phyloP scores from a whole-genome alignment of 1,140 invertebrate genomes.

The Heliconius nattereri region DNA sequence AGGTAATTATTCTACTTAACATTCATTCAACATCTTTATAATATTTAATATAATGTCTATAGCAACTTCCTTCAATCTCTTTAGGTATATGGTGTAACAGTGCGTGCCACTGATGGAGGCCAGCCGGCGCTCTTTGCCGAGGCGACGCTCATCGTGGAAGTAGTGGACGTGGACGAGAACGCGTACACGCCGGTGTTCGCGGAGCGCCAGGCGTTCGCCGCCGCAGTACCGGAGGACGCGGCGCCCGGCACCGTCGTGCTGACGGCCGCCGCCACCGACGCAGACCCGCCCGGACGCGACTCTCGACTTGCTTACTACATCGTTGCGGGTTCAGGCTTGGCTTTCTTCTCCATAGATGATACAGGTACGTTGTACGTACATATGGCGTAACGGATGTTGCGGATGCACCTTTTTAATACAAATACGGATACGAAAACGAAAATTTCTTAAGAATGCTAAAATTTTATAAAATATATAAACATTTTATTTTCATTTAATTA shows the following conservation, averaged over 20 bases:
- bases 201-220: constrained; percentile 87
- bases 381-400: too few relatives aligned
- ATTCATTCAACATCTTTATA: neutral
- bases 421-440: too few relatives aligned
- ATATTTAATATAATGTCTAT: neutral
- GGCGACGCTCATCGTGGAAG: constrained; percentile 90
- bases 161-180: constrained; percentile 97
- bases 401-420: too few relatives aligned
- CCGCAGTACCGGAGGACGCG: constrained; percentile 85
- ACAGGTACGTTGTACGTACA: constrained; percentile 85
- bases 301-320: constrained; percentile 93
- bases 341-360: constrained; percentile 94
- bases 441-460: too few relatives aligned
- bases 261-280: constrained; percentile 88
- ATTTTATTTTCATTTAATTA: too few relatives aligned
- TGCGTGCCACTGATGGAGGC: constrained; percentile 91
- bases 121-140: constrained; percentile 87
- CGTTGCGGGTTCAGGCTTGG: constrained; percentile 93
- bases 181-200: constrained; percentile 91
- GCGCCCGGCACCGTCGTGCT: constrained; percentile 88
- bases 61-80: neutral
- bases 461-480: too few relatives aligned
- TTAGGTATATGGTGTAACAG: constrained; percentile 91
- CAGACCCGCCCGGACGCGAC: constrained; percentile 89
- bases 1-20: constrained; percentile 70